Percentiles rank a stretch among this genome's conserved stretches.
These are phyloP conservation scores for Bombylius major DNA, from an alignment of 2,888 invertebrate species.

Conservation along the genomic window DNA sequence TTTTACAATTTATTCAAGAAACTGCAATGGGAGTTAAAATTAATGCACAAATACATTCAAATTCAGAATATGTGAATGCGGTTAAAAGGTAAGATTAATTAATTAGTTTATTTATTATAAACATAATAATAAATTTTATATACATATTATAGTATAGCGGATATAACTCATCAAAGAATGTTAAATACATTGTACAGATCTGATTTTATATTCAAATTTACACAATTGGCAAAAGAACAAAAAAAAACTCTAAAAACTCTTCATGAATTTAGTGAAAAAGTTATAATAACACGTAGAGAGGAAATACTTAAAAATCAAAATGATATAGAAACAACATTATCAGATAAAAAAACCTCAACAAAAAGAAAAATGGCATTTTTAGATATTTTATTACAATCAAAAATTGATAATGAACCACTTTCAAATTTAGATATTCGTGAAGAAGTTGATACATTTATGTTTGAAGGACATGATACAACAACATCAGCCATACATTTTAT, in stretches of 20 bases:
- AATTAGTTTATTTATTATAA: neutral
- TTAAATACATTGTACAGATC: constrained; percentile 31
- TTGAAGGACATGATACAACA: constrained; percentile 47
- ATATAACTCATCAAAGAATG: constrained; percentile 32
- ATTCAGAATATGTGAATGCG: constrained; percentile 61
- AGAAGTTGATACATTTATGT: constrained; percentile 64
- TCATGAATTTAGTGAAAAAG: constrained; percentile 42
- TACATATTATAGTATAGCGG: constrained; percentile 26
- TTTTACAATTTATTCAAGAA: constrained; percentile 42
- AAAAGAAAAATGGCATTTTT: constrained; percentile 54
- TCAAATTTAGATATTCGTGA: constrained; percentile 48
- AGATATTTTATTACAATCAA: constrained; percentile 50
- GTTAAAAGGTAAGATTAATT: constrained; percentile 48
- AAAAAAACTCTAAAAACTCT: constrained; percentile 37
- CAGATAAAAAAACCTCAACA: neutral
- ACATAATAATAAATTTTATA: neutral
- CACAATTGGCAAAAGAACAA: constrained; percentile 45
- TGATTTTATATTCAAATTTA: constrained; percentile 36
- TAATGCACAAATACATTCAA: constrained; percentile 53
- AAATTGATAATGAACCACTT: constrained; percentile 45
- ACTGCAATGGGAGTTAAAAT: constrained; percentile 73
- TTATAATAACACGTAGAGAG: constrained; percentile 39
- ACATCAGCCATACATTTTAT: constrained; percentile 40
- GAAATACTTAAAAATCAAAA: constrained; percentile 23
- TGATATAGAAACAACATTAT: neutral